phyloP scores from a whole-genome alignment of 1,140 invertebrate genomes.

The Cecropterus lyciades region DNA sequence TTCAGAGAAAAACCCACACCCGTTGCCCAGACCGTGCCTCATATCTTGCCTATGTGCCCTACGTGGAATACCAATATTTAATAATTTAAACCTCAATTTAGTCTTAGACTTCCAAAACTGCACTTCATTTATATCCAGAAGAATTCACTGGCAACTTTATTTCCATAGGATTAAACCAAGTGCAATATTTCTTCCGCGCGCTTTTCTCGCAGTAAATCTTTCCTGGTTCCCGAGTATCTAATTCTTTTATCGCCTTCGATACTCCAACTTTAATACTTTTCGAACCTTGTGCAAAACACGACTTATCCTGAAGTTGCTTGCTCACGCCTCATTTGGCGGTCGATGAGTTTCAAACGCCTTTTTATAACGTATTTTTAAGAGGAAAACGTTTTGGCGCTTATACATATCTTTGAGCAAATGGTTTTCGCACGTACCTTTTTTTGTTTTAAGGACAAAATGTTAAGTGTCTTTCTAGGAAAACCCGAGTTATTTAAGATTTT shows the following conservation, averaged over 20 bases:
- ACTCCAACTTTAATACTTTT: constrained; percentile 5
- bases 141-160: background rate
- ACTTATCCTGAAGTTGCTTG: background rate
- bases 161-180: background rate
- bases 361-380: constrained; percentile 1
- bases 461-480: no score
- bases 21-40: no score
- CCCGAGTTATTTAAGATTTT: no score
- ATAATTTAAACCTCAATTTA: no score
- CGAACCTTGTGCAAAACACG: constrained; percentile 10
- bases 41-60: no score
- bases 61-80: no score
- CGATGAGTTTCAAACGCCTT: constrained; percentile 16
- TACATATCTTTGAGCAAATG: no score
- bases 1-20: no score
- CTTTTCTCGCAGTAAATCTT: constrained; percentile 9
- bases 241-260: constrained; percentile 20
- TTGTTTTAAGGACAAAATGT: no score
- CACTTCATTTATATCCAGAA: no score
- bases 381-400: background rate
- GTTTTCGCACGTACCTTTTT: no score
- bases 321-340: constrained; percentile 14
- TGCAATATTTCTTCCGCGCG: constrained; percentile 10
- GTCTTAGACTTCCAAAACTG: no score
- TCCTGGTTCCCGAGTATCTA: constrained; percentile 10